Conservation (phyloP, 2,888 invertebrate species). For the Andrena trimmerana region DNA sequence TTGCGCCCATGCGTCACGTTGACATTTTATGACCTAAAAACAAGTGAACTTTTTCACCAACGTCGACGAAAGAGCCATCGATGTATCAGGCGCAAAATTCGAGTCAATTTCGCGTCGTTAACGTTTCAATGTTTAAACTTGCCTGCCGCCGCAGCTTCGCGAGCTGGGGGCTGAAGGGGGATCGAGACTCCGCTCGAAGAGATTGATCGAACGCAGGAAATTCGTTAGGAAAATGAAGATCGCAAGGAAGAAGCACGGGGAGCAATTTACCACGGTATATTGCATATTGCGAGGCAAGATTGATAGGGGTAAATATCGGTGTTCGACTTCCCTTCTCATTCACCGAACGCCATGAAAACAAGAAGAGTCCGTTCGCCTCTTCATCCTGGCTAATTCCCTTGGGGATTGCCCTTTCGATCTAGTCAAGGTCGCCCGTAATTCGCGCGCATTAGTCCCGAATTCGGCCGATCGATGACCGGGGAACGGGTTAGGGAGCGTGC, state of each 20-base stretch:
- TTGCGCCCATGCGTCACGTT: slow-evolving; percentile 19
- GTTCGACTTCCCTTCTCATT: slow-evolving; percentile 8
- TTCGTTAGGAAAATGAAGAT: slow-evolving; percentile 11
- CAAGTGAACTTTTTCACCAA: neutral
- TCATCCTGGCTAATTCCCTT: slow-evolving; percentile 35
- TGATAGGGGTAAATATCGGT: slow-evolving; percentile 35
- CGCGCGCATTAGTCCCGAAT: slow-evolving; percentile 45
- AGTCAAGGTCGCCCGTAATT: slow-evolving; percentile 52
- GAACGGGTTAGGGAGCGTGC: slow-evolving; percentile 25
- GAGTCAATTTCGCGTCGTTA: neutral
- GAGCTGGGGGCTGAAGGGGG: neutral
- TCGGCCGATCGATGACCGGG: slow-evolving; percentile 43
- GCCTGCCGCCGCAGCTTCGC: neutral
- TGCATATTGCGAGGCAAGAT: slow-evolving; percentile 32
- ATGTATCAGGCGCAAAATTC: neutral
- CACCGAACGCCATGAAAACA: slow-evolving; percentile 17
- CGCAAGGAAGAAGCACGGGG: neutral
- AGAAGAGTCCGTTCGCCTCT: slow-evolving; percentile 24
- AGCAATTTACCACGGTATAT: slow-evolving; percentile 33
- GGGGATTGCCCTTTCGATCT: slow-evolving; percentile 40
- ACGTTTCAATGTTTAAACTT: neutral
- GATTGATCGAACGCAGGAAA: slow-evolving; percentile 28
- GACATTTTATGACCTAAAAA: slow-evolving; percentile 27
- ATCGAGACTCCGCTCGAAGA: slow-evolving; percentile 10
- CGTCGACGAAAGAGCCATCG: neutral